Conservation (phyloP, 2,797 vertebrate genomes). For the Hybognathus amarus region DNA sequence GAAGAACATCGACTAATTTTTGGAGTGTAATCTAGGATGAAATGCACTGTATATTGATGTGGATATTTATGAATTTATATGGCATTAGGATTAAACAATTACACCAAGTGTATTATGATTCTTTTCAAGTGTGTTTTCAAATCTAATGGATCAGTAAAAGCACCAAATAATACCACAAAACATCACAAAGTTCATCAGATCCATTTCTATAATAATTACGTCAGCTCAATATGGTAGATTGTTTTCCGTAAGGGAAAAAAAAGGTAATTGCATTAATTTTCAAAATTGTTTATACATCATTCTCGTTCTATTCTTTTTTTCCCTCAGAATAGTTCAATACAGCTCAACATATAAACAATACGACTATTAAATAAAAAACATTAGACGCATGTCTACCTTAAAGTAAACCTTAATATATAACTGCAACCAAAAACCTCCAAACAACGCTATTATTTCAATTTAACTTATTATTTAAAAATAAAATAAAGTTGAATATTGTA, state of each 20-base stretch:
- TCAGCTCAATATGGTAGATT: neutral
- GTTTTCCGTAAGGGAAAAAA: neutral
- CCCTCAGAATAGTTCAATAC: no score
- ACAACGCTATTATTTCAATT: neutral
- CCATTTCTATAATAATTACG: neutral
- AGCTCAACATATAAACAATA: neutral
- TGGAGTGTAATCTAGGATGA: constrained; percentile 15
- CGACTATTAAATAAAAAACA: neutral
- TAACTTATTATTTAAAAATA: neutral
- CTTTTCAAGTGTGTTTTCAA: neutral
- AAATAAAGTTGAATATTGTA: neutral
- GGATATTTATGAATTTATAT: constrained; percentile 40
- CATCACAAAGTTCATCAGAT: neutral
- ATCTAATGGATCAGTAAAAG: neutral
- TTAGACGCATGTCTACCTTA: neutral
- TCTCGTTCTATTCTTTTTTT: neutral
- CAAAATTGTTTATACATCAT: no score
- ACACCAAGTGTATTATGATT: neutral
- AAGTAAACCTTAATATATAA: neutral
- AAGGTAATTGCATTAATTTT: no score
- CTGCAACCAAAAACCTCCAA: neutral
- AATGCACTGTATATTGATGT: constrained; percentile 28
- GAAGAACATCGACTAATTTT: neutral
- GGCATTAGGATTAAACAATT: constrained; percentile 23
- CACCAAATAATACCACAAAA: neutral